Evolutionary conservation across 2,888 invertebrate genomes (phyloP).

Genomic region (Lithophane leautieri): DNA sequence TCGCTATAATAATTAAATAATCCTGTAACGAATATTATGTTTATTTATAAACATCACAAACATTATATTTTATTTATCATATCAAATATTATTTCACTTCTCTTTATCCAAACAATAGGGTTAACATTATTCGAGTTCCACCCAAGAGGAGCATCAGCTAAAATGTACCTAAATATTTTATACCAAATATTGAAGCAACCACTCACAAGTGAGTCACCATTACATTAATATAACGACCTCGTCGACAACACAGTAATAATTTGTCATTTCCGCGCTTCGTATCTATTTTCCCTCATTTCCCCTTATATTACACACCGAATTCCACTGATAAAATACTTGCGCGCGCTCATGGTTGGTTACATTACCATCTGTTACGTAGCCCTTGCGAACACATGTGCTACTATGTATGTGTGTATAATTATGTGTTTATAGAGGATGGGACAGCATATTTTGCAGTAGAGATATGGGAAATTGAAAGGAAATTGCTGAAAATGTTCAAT

Average conservation of each 20-base stretch:
- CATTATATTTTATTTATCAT: not conserved
- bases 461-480: not conserved
- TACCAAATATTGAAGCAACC: constrained; percentile 41
- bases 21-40: not conserved
- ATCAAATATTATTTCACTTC: not conserved
- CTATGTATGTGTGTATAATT: not conserved
- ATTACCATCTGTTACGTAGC: constrained; percentile 67
- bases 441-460: not conserved
- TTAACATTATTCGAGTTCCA: not conserved
- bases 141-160: not conserved
- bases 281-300: constrained; percentile 59
- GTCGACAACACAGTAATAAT: constrained; percentile 60
- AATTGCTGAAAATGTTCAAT: not conserved
- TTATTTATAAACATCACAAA: not conserved
- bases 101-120: not conserved
- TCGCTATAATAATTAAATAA: not conserved
- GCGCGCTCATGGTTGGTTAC: constrained; percentile 71
- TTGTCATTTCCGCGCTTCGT: constrained; percentile 62
- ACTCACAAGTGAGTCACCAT: constrained; percentile 22
- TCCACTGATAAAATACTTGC: constrained; percentile 62
- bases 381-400: constrained; percentile 27
- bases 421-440: not conserved
- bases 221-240: constrained; percentile 52
- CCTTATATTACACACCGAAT: constrained; percentile 66
- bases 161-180: constrained; percentile 42